Conservation (phyloP, 92 coral and sea anemone species). For the Epizoanthus fatuus region DNA sequence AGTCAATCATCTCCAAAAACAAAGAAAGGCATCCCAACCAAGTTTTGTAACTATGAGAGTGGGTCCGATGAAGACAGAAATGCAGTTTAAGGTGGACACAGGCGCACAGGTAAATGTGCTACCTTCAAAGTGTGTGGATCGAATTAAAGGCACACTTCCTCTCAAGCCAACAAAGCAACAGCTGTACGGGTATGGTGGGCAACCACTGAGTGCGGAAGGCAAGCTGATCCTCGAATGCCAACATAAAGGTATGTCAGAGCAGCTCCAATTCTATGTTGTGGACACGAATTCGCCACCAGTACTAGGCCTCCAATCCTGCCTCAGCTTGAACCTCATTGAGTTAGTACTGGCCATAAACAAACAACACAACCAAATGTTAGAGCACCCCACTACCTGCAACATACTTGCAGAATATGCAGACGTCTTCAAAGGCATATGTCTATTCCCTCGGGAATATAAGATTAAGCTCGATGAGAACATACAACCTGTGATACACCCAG, state of each 20-base stretch:
- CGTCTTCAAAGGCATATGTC: slow-evolving; percentile 11
- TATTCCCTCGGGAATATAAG: slow-evolving; percentile 8
- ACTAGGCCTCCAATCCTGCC: slow-evolving; percentile 30
- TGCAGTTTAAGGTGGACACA: slow-evolving; percentile 8
- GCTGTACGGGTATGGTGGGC: not conserved
- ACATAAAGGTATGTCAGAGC: slow-evolving; percentile 15
- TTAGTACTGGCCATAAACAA: not conserved
- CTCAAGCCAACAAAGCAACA: not conserved
- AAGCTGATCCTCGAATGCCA: not conserved
- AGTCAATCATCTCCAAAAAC: not conserved
- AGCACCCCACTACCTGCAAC: not conserved
- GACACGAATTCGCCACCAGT: slow-evolving; percentile 1
- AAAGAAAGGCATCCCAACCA: not conserved
- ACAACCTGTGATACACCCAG: not conserved
- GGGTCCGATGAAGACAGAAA: not conserved
- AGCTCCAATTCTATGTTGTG: slow-evolving; percentile 24
- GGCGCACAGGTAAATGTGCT: slow-evolving; percentile 23
- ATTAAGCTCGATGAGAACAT: not conserved
- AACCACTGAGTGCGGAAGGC: not conserved
- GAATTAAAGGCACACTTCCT: not conserved
- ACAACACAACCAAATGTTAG: not conserved
- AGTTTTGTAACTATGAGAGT: slow-evolving; percentile 1
- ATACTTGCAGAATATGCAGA: slow-evolving; percentile 18
- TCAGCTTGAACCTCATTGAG: not conserved
- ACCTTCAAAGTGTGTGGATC: slow-evolving; percentile 3